Evolutionary conservation across 2,888 invertebrate genomes (phyloP).

Genomic region (Diloba caeruleocephala): DNA sequence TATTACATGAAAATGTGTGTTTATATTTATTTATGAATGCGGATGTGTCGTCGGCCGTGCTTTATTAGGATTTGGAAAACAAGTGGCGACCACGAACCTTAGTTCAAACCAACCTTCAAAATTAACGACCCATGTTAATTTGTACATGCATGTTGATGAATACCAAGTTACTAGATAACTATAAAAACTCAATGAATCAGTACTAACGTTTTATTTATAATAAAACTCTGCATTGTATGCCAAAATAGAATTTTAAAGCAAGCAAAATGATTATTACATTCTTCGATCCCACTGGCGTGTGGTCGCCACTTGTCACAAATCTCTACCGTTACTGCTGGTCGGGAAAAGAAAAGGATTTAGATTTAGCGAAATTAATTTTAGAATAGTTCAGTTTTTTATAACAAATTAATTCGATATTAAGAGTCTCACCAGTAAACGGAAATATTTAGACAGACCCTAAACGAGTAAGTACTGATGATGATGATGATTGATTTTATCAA

Average conservation of each 20-base stretch:
- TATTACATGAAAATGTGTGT: conserved; percentile 37
- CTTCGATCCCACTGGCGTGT: conserved; percentile 1
- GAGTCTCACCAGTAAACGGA: conserved; percentile 1
- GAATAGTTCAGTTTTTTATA: conserved; percentile 41
- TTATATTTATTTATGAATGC: conserved; percentile 42
- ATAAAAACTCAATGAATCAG: conserved; percentile 14
- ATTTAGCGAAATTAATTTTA: conserved; percentile 55
- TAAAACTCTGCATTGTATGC: too few species aligned
- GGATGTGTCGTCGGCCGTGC: conserved; percentile 32
- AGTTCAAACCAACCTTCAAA: background rate
- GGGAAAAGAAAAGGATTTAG: conserved; percentile 44
- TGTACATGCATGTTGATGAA: too few species aligned
- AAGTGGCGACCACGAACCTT: conserved; percentile 14
- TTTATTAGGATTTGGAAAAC: conserved; percentile 21
- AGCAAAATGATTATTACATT: too few species aligned
- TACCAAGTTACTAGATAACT: conserved; percentile 11
- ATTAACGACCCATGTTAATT: background rate
- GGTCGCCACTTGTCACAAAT: conserved; percentile 26
- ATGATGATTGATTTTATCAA: conserved; percentile 3
- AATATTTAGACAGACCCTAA: background rate
- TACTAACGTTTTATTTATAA: conserved; percentile 15
- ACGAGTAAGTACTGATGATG: too few species aligned
- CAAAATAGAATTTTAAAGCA: too few species aligned
- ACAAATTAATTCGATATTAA: too few species aligned
- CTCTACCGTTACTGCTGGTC: conserved; percentile 8